Evolutionary conservation across 2,888 invertebrate genomes (phyloP), one percentile per base, ranked within the genome.

Genomic region (Cecidostiba fungosa): DNA sequence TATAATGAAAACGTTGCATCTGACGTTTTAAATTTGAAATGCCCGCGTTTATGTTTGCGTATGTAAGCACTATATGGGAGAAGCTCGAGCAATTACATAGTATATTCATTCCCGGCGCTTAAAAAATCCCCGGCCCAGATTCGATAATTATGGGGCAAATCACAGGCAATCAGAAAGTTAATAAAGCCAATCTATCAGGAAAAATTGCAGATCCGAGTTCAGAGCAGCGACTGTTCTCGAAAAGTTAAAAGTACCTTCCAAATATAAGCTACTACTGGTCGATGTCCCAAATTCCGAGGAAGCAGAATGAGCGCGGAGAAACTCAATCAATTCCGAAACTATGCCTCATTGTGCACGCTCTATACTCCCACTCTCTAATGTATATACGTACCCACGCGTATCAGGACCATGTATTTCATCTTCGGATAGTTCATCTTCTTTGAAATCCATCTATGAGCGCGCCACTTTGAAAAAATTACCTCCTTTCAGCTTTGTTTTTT

Each of bases 361-460:
- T 66, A n/a, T n/a, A n/a, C 10, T 8, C 66, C 29, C 29, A 1
- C 26, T 12, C 6, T 8, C 29, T 32, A 8, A 5, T 16, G 8
- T 16, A 19, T 39, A 43, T 87, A 87, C 87, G 3, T 79, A 87
- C 87, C 87, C 23, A 87, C 87, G 29, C 87, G 87, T 54, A 87
- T 85, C 3, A 87, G 83, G 12, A 84, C 84, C 84, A 87, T 77
- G 43, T 87, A 87, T 70, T 80, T 87, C 82, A 85, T 87, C 66
- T 87, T 87, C 59, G 50, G 50, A 70, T 85, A 77, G 73, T 70
- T 76, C 32, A 43, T 47, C 50, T n/a, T 29, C 23, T 19, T 74
- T 8, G 23, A 54, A n/a, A 81, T 54, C 66, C 85, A 85, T 84
- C 66, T 79, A 50, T 50, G 54, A 16, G 29, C 36, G n/a, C 47